These are phyloP conservation scores for Eupithecia tripunctaria DNA, from an alignment of 2,888 invertebrate species.

Conservation along the genomic window DNA sequence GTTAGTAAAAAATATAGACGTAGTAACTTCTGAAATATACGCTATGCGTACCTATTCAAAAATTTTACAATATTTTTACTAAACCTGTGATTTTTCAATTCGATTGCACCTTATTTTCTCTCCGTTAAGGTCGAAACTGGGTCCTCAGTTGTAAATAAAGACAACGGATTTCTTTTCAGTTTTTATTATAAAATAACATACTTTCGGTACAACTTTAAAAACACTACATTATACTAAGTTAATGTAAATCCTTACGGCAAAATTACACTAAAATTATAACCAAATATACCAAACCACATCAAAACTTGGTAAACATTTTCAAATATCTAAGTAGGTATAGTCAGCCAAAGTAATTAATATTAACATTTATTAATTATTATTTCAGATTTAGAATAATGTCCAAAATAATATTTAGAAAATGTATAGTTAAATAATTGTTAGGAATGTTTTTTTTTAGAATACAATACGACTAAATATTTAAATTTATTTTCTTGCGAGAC, in stretches of 20 bases:
- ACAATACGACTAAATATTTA: not conserved
- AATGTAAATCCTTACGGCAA: not conserved
- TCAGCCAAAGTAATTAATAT: not conserved
- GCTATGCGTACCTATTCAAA: too few species aligned
- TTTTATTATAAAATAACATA: conserved; percentile 32
- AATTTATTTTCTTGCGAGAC: not conserved
- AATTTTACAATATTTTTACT: too few species aligned
- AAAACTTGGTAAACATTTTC: not conserved
- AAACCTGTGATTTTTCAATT: too few species aligned
- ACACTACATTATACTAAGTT: conserved; percentile 16
- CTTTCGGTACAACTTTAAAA: conserved; percentile 30
- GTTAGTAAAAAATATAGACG: too few species aligned
- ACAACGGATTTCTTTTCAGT: not conserved
- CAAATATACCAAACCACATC: conserved; percentile 2
- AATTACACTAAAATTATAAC: not conserved
- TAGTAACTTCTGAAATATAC: too few species aligned
- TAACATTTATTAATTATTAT: too few species aligned
- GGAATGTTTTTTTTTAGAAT: not conserved
- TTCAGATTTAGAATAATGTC: not conserved
- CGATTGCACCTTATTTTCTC: too few species aligned
- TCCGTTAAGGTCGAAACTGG: not conserved
- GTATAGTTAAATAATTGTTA: not conserved
- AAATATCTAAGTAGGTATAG: not conserved
- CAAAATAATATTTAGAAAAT: not conserved
- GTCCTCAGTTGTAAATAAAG: not conserved